These are phyloP conservation scores for Thunnus albacares DNA, from an alignment of 2,797 vertebrate species.

Conservation along the genomic window DNA sequence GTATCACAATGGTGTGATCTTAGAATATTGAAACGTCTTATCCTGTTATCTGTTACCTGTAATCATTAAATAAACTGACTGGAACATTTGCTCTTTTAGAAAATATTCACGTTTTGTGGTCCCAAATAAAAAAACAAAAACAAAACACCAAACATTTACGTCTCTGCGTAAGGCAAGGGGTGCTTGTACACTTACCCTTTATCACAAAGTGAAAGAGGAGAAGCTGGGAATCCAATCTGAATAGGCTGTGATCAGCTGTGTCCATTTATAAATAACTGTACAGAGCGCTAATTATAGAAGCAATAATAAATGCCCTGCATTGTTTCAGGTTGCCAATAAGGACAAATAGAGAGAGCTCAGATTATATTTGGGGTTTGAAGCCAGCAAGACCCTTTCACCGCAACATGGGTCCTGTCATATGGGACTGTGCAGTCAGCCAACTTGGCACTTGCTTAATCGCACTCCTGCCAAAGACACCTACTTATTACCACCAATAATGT, in stretches of 20 bases:
- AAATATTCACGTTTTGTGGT: background rate
- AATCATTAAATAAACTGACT: too few relatives aligned
- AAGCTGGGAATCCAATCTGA: slow-evolving; percentile 59
- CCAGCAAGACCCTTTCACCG: slow-evolving; percentile 70
- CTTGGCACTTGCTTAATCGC: slow-evolving; percentile 62
- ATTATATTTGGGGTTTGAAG: slow-evolving; percentile 74
- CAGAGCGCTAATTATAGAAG: slow-evolving; percentile 78
- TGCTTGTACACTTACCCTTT: slow-evolving; percentile 50
- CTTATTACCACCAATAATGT: slow-evolving; percentile 71
- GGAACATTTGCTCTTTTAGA: too few relatives aligned
- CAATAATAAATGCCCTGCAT: slow-evolving; percentile 75
- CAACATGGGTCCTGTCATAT: slow-evolving; percentile 68
- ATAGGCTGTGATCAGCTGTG: slow-evolving; percentile 78
- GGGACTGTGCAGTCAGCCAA: slow-evolving; percentile 67
- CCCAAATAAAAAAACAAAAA: background rate
- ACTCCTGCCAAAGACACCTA: slow-evolving; percentile 71
- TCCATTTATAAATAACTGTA: slow-evolving; percentile 78
- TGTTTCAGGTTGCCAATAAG: slow-evolving; percentile 75
- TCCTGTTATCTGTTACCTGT: too few relatives aligned
- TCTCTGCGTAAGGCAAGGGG: background rate
- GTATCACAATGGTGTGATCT: background rate
- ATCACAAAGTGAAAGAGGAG: slow-evolving; percentile 67
- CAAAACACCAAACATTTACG: background rate
- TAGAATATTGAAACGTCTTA: too few relatives aligned
- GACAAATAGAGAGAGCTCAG: slow-evolving; percentile 79